Evolutionary conservation across 2,113 vertebrate species (phyloP), one percentile per base, ranked within the genome.

Genomic region (Pollimyrus isidori): DNA sequence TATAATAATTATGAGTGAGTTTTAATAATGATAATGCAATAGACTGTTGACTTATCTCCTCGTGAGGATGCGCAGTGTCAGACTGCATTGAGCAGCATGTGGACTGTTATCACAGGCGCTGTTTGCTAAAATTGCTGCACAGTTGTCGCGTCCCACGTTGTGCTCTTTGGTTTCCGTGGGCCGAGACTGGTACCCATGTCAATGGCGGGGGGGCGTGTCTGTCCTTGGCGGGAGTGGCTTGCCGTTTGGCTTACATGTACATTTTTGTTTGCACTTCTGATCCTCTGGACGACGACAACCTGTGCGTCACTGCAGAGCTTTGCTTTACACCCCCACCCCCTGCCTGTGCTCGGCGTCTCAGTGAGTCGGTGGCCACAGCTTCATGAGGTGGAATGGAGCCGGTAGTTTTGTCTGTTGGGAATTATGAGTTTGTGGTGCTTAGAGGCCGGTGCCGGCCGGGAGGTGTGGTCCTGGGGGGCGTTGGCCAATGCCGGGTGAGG

Each of bases 1-100:
- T 94, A 95, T 91, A 26, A 92, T 93, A 93, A 92, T 94, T 92
- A 92, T 93, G 93, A 92, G 89, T 93, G 92, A 94, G n/a, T 90
- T 92, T 93, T 93, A 90, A 91, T 91, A 91, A 93, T 90, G 92
- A 91, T 91, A 90, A 93, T 91, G 92, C 94, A 94, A 93, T 93
- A 92, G 94, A 94, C 92, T 94, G 93, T 94, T 94, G 93, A 94
- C 89, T 91, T 92, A 92, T 89, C 82, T 82, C 39, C 90, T 90
- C 90, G 92, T 94, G 91, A 94, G 91, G 80, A 92, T 92, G 91
- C 90, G 92, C 90, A 30, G 89, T 93, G 7, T 76, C 80, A 62
- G 19, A 42, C 76, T 26, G 73, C 45, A 56, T 42, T 83, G 88
- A 80, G 45, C 50, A 48, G 88, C 35, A 58, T 10, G 88, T 50